A percentile compares a stretch with the other conserved stretches of the same genome.
Evolutionary conservation across 1,140 invertebrate species (phyloP).

Genomic region (Phthorimaea operculella): DNA sequence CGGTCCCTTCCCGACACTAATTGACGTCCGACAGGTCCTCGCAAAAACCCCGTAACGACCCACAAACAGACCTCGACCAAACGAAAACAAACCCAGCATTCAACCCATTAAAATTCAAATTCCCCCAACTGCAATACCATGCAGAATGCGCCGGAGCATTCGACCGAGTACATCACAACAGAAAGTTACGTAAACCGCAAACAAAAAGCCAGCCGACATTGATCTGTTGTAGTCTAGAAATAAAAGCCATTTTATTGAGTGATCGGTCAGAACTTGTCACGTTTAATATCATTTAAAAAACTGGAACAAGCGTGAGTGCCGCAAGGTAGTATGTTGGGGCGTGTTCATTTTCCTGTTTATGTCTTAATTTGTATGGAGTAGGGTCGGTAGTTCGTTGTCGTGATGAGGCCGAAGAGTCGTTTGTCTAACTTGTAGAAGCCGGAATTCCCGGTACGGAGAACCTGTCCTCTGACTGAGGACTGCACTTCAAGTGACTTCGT

Average conservation of each 20-base stretch:
- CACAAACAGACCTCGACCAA: slow-evolving; percentile 15
- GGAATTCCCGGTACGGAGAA: slow-evolving; percentile 55
- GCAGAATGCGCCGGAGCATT: slow-evolving; percentile 44
- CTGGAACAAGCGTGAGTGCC: slow-evolving; percentile 43
- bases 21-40: slow-evolving; percentile 48
- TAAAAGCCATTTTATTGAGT: slow-evolving; percentile 63
- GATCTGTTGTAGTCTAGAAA: slow-evolving; percentile 49
- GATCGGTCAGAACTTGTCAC: slow-evolving; percentile 48
- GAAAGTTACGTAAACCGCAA: slow-evolving; percentile 37
- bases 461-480: slow-evolving; percentile 54
- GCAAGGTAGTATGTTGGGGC: slow-evolving; percentile 36
- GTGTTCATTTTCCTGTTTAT: slow-evolving; percentile 23
- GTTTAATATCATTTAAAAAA: slow-evolving; percentile 46
- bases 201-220: slow-evolving; percentile 46
- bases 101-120: slow-evolving; percentile 25
- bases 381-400: slow-evolving; percentile 23
- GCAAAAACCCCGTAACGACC: slow-evolving; percentile 8
- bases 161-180: slow-evolving; percentile 35
- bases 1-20: slow-evolving; percentile 46
- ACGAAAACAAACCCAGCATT: slow-evolving; percentile 14
- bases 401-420: slow-evolving; percentile 25
- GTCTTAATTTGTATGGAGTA: slow-evolving; percentile 30
- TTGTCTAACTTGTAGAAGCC: slow-evolving; percentile 30
- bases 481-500: slow-evolving; percentile 47
- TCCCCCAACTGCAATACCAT: slow-evolving; percentile 10